These are phyloP conservation scores for Apodemus speciosus DNA, from an alignment of 2,113 vertebrate species.

Conservation along the genomic window DNA sequence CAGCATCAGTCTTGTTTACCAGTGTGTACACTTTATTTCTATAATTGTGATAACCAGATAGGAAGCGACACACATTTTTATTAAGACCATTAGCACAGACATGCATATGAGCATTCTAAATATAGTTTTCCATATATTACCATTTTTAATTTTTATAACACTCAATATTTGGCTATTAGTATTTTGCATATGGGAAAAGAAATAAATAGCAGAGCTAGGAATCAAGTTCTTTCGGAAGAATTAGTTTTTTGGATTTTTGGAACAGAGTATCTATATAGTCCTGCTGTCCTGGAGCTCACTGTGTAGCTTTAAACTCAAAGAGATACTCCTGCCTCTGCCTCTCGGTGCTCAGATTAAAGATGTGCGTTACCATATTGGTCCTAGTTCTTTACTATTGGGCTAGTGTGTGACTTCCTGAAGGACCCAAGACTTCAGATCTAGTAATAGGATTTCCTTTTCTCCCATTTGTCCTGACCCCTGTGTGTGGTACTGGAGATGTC, in stretches of 20 bases:
- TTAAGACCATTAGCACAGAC: neutral
- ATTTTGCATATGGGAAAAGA: slow-evolving; percentile 21
- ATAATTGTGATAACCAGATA: slow-evolving; percentile 17
- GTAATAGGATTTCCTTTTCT: slow-evolving; percentile 47
- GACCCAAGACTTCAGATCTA: neutral
- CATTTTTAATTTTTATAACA: slow-evolving; percentile 48
- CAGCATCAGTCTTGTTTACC: neutral
- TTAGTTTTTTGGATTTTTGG: neutral
- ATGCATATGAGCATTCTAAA: neutral
- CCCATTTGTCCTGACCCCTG: slow-evolving; percentile 25
- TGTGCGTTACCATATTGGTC: neutral
- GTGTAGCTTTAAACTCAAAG: neutral
- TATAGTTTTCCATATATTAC: neutral
- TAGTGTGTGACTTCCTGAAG: slow-evolving; percentile 8
- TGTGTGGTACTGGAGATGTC: slow-evolving; percentile 7
- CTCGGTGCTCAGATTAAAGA: neutral
- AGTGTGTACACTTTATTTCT: neutral
- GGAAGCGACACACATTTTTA: neutral
- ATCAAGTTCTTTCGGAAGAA: neutral
- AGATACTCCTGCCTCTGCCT: neutral
- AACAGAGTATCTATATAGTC: neutral
- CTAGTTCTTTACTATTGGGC: slow-evolving; percentile 8
- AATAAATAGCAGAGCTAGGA: slow-evolving; percentile 5
- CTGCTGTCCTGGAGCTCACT: neutral
- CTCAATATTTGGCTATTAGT: slow-evolving; percentile 20